Evolutionary conservation across 1,140 invertebrate genomes (phyloP).

Genomic region (Arion vulgaris): DNA sequence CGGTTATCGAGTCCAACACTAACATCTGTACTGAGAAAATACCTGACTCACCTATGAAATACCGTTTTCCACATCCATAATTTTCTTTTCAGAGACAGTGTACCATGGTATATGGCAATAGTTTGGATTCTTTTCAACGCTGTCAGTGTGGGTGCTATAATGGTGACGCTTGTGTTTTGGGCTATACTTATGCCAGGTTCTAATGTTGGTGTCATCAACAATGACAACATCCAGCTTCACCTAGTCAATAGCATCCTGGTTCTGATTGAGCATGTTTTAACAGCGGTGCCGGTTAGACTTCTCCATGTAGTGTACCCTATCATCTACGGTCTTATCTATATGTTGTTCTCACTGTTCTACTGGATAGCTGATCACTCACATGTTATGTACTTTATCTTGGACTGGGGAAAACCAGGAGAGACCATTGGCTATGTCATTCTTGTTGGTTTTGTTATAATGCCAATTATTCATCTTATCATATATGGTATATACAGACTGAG

Average conservation of each 20-base stretch:
- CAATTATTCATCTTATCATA: conserved; percentile 55
- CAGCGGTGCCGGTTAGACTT: conserved; percentile 54
- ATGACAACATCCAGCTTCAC: conserved; percentile 57
- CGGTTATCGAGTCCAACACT: no score
- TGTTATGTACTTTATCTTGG: conserved; percentile 62
- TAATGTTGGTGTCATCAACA: neutral
- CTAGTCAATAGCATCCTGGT: conserved; percentile 57
- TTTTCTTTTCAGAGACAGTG: conserved; percentile 4
- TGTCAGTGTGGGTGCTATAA: conserved; percentile 47
- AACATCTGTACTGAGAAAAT: no score
- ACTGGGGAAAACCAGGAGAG: conserved; percentile 58
- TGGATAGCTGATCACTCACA: conserved; percentile 57
- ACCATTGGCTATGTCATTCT: conserved; percentile 51
- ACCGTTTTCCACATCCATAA: neutral
- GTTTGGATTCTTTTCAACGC: conserved; percentile 59
- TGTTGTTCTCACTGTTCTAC: conserved; percentile 59
- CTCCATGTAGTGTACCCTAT: conserved; percentile 56
- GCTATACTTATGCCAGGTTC: conserved; percentile 47
- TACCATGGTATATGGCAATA: conserved; percentile 55
- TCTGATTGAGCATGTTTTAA: conserved; percentile 53
- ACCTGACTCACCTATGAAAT: no score
- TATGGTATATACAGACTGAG: conserved; percentile 55
- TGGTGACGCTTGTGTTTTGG: conserved; percentile 61
- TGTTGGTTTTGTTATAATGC: conserved; percentile 55
- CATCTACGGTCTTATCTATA: conserved; percentile 55